Evolutionary conservation across 2,113 vertebrate genomes (phyloP).

Genomic region (Anolis carolinensis): DNA sequence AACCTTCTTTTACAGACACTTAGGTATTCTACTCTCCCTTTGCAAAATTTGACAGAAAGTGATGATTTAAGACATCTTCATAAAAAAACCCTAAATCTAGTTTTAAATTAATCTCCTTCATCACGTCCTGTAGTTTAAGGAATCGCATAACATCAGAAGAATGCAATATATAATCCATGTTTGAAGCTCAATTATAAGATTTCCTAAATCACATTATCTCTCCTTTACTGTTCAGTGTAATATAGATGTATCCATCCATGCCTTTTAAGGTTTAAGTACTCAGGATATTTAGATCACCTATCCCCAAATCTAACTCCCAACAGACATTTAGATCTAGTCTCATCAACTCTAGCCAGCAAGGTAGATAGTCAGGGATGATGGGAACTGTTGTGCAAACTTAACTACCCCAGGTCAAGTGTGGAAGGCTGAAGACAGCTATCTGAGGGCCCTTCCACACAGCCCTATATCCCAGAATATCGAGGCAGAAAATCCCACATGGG

Average conservation of each 20-base stretch:
- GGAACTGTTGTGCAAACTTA: background rate
- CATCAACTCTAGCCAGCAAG: background rate
- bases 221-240: background rate
- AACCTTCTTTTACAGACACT: background rate
- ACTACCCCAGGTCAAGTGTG: background rate
- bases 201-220: background rate
- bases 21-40: background rate
- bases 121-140: background rate
- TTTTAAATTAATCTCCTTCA: conserved; percentile 1
- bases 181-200: background rate
- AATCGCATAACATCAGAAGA: background rate
- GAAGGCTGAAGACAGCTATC: background rate
- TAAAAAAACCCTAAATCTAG: too few species aligned
- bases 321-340: background rate
- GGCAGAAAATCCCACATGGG: too few species aligned
- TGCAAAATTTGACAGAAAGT: background rate
- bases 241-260: background rate
- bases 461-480: too few species aligned
- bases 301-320: too few species aligned
- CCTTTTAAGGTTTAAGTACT: background rate
- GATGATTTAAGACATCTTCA: background rate
- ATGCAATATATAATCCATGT: background rate
- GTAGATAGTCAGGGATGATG: background rate
- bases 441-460: too few species aligned
- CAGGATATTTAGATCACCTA: background rate